Base-by-base conservation (phyloP, 1,140 invertebrate species). In the Phortica variegata region DNA sequence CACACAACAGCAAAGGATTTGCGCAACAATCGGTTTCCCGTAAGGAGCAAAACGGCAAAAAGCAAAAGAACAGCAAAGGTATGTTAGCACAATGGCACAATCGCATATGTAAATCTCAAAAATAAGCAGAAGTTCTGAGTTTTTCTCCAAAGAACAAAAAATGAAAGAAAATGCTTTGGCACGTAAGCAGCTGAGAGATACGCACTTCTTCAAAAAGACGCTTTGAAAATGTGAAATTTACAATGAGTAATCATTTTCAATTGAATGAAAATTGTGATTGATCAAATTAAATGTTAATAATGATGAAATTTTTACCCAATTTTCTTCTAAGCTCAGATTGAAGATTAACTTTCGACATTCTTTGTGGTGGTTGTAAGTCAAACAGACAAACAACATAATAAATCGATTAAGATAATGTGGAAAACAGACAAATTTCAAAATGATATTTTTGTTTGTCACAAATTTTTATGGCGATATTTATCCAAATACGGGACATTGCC, bases 401-500 rank as follows among this genome's bases (percentile, higher is more conserved):
- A 65, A 65, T 62, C 59, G 63, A 68, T 65, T 62, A 61, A 48
- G n/a, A n/a, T n/a, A n/a, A n/a, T n/a, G n/a, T n/a, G n/a, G n/a
- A n/a, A n/a, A n/a, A n/a, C 43, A 68, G 54, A 60, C 60, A 68
- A 66, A 68, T 65, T 45, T 46, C 41, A 42, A 68, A 68, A 41
- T 59, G 63, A 66, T 68, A 52, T 44, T 45, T 33, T 52, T 47
- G 13, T 57, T 62, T 60, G 62, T 54, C 53, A 63, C 46, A 8
- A 38, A 68, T 54, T 63, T 66, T 68, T 63, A 66, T 60, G 54
- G 39, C 47, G 60, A 34, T 45, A 53, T 58, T 66, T n/a, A n/a
- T n/a, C n/a, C n/a, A n/a, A n/a, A n/a, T n/a, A n/a, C n/a, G n/a
- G n/a, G n/a, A n/a, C n/a, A n/a, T n/a, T n/a, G n/a, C n/a, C n/a